Conservation (phyloP, 2,888 invertebrate species). For the Myathropa florea region DNA sequence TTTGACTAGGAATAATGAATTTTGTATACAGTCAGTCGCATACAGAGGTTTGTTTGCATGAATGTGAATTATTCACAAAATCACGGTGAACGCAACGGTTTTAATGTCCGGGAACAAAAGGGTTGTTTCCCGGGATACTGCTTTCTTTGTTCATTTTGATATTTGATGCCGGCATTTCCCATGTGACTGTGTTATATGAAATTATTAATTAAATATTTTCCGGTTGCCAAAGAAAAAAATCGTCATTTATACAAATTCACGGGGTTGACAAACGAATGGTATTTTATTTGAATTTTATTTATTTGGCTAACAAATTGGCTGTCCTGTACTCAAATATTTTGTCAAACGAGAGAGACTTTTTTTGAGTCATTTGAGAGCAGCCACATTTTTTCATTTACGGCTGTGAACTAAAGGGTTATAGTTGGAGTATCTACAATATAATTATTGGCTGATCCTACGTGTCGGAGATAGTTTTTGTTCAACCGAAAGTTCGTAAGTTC, state of each 20-base stretch:
- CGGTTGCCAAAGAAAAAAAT: not conserved
- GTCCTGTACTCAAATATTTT: too few species aligned
- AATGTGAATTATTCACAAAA: not conserved
- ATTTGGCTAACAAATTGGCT: too few species aligned
- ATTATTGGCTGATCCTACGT: too few species aligned
- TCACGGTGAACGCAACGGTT: not conserved
- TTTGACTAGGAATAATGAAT: not conserved
- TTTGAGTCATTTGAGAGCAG: too few species aligned
- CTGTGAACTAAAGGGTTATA: too few species aligned
- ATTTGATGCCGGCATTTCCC: not conserved
- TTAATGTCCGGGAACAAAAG: not conserved
- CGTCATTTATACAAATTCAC: not conserved
- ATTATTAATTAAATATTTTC: not conserved
- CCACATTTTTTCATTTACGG: too few species aligned
- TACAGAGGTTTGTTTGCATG: not conserved
- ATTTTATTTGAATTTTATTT: not conserved
- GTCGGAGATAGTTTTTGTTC: too few species aligned
- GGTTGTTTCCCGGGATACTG: not conserved
- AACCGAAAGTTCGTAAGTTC: too few species aligned
- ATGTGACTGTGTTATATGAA: not conserved
- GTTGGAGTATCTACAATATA: too few species aligned
- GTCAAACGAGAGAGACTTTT: too few species aligned
- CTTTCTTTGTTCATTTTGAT: not conserved
- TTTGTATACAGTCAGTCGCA: not conserved
- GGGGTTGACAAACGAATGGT: not conserved